Conservation (phyloP, 1,140 invertebrate genomes). For the Cotesia glomerata region DNA sequence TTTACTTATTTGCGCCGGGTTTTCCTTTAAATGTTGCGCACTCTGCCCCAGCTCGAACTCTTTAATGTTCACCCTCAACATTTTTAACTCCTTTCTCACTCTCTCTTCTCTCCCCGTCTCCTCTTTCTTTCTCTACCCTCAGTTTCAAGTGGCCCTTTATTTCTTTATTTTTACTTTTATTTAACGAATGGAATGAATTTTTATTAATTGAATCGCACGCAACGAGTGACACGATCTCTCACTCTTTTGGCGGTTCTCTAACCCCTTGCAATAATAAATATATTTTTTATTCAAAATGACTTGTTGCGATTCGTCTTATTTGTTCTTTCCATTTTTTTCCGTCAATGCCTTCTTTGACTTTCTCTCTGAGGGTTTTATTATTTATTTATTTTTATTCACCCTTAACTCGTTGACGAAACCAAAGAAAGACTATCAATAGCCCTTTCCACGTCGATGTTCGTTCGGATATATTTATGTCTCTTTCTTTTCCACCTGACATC, state of each 20-base stretch:
- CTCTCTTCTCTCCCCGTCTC: neutral
- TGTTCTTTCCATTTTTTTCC: neutral
- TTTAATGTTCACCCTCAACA: neutral
- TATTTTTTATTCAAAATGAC: neutral
- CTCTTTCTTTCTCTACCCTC: neutral
- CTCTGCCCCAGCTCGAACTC: neutral
- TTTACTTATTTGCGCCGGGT: conserved; percentile 22
- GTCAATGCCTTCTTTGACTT: no score
- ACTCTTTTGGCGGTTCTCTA: neutral
- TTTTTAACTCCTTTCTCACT: neutral
- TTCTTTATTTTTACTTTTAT: no score
- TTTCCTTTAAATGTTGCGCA: conserved; percentile 6
- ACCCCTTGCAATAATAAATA: neutral
- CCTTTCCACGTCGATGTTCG: neutral
- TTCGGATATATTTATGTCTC: neutral
- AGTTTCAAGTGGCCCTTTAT: neutral
- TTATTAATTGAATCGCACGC: conserved; percentile 27
- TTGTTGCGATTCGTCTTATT: conserved; percentile 9
- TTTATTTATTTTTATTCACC: neutral
- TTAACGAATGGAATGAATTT: conserved; percentile 21
- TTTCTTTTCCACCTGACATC: neutral
- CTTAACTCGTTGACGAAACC: conserved; percentile 1
- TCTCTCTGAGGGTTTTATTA: no score
- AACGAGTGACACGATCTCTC: conserved; percentile 11
- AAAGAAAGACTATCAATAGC: neutral